Base-by-base conservation (phyloP, 2,888 invertebrate genomes). In the Tenodera sinensis region DNA sequence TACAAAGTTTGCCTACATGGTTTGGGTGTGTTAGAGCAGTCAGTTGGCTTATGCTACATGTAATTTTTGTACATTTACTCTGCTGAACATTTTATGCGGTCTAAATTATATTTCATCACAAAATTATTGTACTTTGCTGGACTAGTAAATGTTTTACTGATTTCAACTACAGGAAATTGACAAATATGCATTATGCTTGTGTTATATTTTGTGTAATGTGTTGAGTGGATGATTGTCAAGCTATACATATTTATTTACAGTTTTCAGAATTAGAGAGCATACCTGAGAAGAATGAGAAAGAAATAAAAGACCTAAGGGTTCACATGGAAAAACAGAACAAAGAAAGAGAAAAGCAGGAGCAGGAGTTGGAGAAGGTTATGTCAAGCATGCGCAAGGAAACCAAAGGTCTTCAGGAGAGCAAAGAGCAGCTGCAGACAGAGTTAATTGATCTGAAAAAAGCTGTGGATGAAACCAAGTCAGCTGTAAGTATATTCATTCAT, bases 211-310 rank as follows among this genome's bases (percentile, higher is more conserved):
- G 30, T 27, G 12, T n/a, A 27, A 7, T 83, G 20, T 83, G 28
- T 85, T 7, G 47, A 87, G 28, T 84, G 82, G 82, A 28, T 42
- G 9, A 34, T 34, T 34, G 34, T 83, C 12, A 7, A 14, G 20
- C 3, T 83, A 28, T 28, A 28, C 12, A 42, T 42, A 84, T 84
- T 81, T 71, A 81, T 14, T 90, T 89, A 30, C 86, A 92, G 91
- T 89, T 91, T 82, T 87, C 88, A 28, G 95, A 96, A 85, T 92
- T 96, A 28, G 92, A 94, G 90, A 94, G 94, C 90, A 92, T 96
- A 9, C 98, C 98, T 0, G 96, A 96, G 71, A 96, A 97, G 92
- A 97, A 97, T 93, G 94, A 94, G 90, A 94, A 95, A 90, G 96
- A 97, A 92, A 96, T 97, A 86, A 94, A 94, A 92, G 95, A 96